A percentile compares a stretch with the other conserved stretches of the same genome.
These are phyloP conservation scores for Chloroclystis v-ata DNA, from an alignment of 2,888 invertebrate genomes.

Conservation along the genomic window DNA sequence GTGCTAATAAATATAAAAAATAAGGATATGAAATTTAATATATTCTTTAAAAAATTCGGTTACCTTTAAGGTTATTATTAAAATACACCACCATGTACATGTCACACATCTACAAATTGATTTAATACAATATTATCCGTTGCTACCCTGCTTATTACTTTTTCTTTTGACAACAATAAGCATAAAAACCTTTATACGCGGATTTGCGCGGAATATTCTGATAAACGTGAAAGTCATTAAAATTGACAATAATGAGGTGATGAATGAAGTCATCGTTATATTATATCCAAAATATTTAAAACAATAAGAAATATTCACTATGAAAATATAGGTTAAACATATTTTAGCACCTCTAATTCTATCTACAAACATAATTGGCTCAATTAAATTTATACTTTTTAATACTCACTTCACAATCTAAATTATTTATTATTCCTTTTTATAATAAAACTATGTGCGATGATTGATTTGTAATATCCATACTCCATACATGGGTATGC, in stretches of 20 bases:
- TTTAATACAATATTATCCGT: conserved; percentile 54
- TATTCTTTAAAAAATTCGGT: conserved; percentile 5
- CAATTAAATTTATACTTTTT: conserved; percentile 14
- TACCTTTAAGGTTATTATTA: conserved; percentile 14
- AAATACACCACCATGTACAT: conserved; percentile 1
- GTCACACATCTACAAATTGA: conserved; percentile 33
- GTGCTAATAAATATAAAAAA: not conserved
- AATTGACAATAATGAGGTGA: conserved; percentile 64
- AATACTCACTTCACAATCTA: conserved; percentile 12
- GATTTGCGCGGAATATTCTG: conserved; percentile 25
- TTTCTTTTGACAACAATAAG: conserved; percentile 41
- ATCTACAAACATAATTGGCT: conserved; percentile 27
- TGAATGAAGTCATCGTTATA: conserved; percentile 57
- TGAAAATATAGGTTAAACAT: conserved; percentile 57
- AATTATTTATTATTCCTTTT: too few relatives aligned
- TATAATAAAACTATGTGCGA: too few relatives aligned
- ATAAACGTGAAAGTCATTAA: conserved; percentile 44
- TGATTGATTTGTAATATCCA: too few relatives aligned
- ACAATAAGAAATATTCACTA: conserved; percentile 52
- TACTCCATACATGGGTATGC: too few relatives aligned
- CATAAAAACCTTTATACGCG: too few relatives aligned
- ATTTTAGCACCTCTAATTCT: conserved; percentile 70
- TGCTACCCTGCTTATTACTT: conserved; percentile 56
- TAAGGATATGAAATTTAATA: too few relatives aligned
- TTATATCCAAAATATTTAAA: conserved; percentile 57